phyloP scores from a whole-genome alignment of 2,113 vertebrate species.

The Phasianus colchicus region DNA sequence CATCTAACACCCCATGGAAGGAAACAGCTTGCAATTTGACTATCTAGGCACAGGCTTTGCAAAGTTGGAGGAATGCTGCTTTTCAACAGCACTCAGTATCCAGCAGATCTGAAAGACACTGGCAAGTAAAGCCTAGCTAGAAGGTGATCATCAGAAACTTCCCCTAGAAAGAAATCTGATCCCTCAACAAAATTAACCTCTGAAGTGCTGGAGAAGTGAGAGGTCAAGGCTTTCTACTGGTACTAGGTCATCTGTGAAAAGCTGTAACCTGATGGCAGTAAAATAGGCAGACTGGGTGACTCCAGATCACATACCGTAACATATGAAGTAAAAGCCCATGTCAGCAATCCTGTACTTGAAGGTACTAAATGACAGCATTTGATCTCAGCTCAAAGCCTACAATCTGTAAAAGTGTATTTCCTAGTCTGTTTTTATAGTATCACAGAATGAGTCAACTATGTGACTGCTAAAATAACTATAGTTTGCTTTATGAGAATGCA shows the following conservation, averaged over 20 bases:
- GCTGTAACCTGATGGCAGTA: slow-evolving; percentile 31
- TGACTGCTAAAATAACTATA: not conserved
- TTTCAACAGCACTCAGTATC: slow-evolving; percentile 35
- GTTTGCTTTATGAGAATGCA: not conserved
- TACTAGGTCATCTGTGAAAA: slow-evolving; percentile 72
- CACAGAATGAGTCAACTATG: accelerated
- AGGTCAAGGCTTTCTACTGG: slow-evolving; percentile 66
- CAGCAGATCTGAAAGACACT: slow-evolving; percentile 65
- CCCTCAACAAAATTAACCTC: slow-evolving; percentile 82
- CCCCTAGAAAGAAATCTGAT: slow-evolving; percentile 81
- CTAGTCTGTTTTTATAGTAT: not conserved
- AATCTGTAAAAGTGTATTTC: not conserved
- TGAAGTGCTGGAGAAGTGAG: slow-evolving; percentile 72
- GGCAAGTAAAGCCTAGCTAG: slow-evolving; percentile 57
- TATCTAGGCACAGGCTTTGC: not conserved
- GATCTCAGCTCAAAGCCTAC: not conserved
- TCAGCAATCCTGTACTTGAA: not conserved
- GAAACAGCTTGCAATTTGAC: slow-evolving; percentile 11
- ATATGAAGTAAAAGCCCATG: slow-evolving; percentile 18
- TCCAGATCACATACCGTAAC: slow-evolving; percentile 32
- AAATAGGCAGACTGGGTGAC: slow-evolving; percentile 47
- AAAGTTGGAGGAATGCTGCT: not conserved
- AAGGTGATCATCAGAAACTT: slow-evolving; percentile 76
- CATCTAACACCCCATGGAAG: slow-evolving; percentile 49
- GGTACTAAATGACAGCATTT: not conserved